phyloP scores from a whole-genome alignment of 2,888 invertebrate species.

The Dilophus febrilis region DNA sequence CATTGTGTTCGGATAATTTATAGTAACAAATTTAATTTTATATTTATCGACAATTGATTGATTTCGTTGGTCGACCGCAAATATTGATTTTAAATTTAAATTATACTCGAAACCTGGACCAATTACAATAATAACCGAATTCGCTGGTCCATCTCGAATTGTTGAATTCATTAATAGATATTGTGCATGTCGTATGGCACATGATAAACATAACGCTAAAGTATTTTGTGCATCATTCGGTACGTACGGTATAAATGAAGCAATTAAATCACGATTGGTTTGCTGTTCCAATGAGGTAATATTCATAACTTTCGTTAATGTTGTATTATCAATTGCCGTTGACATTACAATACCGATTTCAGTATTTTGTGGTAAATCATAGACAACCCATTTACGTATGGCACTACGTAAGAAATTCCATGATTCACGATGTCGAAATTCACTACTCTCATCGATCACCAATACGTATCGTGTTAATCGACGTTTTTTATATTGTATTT shows the following conservation, averaged over 20 bases:
- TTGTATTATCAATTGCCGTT: constrained; percentile 24
- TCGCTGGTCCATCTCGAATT: constrained; percentile 30
- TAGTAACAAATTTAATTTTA: constrained; percentile 34
- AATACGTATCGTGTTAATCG: constrained; percentile 37
- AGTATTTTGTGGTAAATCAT: constrained; percentile 34
- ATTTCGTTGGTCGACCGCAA: background rate
- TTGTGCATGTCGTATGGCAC: constrained; percentile 12
- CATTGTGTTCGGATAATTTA: constrained; percentile 35
- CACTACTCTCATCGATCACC: constrained; percentile 39
- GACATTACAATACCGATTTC: constrained; percentile 35
- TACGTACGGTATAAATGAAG: constrained; percentile 34
- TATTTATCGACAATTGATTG: constrained; percentile 20
- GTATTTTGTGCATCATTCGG: constrained; percentile 29
- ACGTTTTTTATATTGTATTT: constrained; percentile 34
- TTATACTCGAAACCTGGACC: constrained; percentile 33
- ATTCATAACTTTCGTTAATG: constrained; percentile 19
- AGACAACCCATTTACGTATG: constrained; percentile 38
- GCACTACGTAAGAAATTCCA: constrained; percentile 41
- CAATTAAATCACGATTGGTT: constrained; percentile 27
- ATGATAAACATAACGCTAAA: constrained; percentile 31
- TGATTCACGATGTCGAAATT: constrained; percentile 38
- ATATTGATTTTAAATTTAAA: too few relatives aligned
- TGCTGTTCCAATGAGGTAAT: constrained; percentile 24
- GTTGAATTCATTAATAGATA: constrained; percentile 32
- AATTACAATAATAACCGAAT: constrained; percentile 36